These are phyloP conservation scores for Gallinago paraguaiae DNA, from an alignment of 2,113 vertebrate species.

Conservation along the genomic window DNA sequence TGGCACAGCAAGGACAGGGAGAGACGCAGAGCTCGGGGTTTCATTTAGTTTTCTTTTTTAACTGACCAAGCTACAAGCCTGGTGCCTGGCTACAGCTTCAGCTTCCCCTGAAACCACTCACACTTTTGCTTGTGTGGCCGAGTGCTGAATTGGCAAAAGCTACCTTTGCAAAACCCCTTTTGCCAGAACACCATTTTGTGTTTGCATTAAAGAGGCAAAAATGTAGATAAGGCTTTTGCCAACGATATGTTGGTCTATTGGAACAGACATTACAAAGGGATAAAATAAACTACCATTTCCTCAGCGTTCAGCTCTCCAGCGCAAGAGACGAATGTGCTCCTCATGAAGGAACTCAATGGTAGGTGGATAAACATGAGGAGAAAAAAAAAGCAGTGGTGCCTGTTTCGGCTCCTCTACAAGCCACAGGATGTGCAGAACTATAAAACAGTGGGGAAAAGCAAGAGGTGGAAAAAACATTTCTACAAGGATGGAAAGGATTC, in stretches of 20 bases:
- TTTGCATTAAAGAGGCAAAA: background rate
- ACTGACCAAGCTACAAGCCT: background rate
- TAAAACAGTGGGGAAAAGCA: background rate
- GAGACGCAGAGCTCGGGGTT: background rate
- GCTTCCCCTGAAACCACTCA: background rate
- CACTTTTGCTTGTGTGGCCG: background rate
- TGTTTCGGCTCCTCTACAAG: background rate
- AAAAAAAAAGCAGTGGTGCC: background rate
- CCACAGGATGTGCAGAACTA: background rate
- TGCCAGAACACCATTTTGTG: background rate
- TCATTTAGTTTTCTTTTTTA: background rate
- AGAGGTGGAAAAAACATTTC: background rate
- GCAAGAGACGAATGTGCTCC: background rate
- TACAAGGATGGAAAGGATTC: background rate
- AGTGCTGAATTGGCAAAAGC: background rate
- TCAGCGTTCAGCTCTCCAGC: background rate
- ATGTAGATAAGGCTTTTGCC: background rate
- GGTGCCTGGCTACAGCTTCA: background rate
- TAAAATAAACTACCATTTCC: conserved; percentile 16
- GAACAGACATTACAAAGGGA: background rate
- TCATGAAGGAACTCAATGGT: background rate
- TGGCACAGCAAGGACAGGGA: background rate
- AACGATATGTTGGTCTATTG: background rate
- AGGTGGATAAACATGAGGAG: background rate
- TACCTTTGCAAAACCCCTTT: background rate